Base-by-base conservation (phyloP, 2,113 vertebrate genomes). In the Equus quagga region DNA sequence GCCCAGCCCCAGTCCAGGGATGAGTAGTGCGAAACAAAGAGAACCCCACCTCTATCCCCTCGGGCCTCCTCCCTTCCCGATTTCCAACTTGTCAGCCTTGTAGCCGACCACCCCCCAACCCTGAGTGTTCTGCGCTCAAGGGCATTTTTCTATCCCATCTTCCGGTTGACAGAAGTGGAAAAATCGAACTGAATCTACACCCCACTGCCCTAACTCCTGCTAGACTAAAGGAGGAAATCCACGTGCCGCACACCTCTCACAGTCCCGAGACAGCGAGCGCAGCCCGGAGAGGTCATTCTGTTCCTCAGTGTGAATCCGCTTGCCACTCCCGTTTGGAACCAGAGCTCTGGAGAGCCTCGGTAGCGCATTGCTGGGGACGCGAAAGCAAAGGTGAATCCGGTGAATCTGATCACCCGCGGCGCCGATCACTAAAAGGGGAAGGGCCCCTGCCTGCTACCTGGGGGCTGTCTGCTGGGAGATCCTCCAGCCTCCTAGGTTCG, bases 211-310 rank as follows among this genome's bases (percentile, higher is more conserved):
- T 60, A 49, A 41, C 15, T 78, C 70, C 49, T 85, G 8, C n/a
- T 75, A 73, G 36, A 75, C 24, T n/a, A 44, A n/a, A 80, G 60
- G 62, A 31, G 21, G 41, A 51, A 62, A 49, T 1, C 23, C 1
- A 26, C 1, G 33, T 26, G 76, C n/a, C 0, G 0, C 14, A 36
- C 46, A 36, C 7, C 14, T 18, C 69, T 28, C 10, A 56, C 8
- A 1, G 3, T 49, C 11, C 73, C 11, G 1, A 28, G 86, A 33
- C 33, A 72, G 21, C 0, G 2, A 73, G 26, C 76, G 1, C 24
- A 51, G 36, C 33, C 3, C 9, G 10, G 9, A 65, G 86, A 65
- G 62, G 18, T 54, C 54, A 5, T 36, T 60, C 18, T 12, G 60
- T 23, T 76, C 23, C 46, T 67, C 17, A 21, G 9, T 44, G 33